These are phyloP conservation scores for Rapana venosa DNA, from an alignment of 2,888 invertebrate species.

Conservation along the genomic window DNA sequence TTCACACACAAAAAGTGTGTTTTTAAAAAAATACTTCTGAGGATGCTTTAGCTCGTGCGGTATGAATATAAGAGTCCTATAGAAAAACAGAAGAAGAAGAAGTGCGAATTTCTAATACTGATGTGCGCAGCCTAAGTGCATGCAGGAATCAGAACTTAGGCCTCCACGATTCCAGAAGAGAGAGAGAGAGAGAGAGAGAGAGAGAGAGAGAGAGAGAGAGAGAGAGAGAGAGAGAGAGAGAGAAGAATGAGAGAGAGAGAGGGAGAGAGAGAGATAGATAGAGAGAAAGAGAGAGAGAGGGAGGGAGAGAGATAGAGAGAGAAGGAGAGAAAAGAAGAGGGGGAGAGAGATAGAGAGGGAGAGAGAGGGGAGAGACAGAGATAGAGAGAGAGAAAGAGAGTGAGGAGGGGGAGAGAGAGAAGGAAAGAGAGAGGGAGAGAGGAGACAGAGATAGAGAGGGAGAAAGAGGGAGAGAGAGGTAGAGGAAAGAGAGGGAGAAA, in stretches of 20 bases:
- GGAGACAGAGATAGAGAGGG: neutral
- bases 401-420: too few species aligned
- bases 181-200: constrained; percentile 2
- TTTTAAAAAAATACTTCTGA: too few species aligned
- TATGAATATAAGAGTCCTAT: too few species aligned
- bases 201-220: constrained; percentile 16
- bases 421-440: too few species aligned
- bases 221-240: neutral
- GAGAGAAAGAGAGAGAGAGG: neutral
- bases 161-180: too few species aligned
- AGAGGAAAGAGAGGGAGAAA: neutral
- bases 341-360: constrained; percentile 8
- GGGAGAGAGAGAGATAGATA: neutral
- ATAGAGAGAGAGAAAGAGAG: neutral
- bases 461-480: neutral
- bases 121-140: too few species aligned
- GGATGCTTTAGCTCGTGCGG: too few species aligned
- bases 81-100: too few species aligned
- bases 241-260: neutral
- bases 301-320: neutral
- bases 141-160: too few species aligned
- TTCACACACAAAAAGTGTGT: too few species aligned
- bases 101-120: too few species aligned
- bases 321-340: neutral
- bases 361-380: neutral